Base-by-base conservation (phyloP, 2,888 invertebrate species). In the Rhagium mordax region DNA sequence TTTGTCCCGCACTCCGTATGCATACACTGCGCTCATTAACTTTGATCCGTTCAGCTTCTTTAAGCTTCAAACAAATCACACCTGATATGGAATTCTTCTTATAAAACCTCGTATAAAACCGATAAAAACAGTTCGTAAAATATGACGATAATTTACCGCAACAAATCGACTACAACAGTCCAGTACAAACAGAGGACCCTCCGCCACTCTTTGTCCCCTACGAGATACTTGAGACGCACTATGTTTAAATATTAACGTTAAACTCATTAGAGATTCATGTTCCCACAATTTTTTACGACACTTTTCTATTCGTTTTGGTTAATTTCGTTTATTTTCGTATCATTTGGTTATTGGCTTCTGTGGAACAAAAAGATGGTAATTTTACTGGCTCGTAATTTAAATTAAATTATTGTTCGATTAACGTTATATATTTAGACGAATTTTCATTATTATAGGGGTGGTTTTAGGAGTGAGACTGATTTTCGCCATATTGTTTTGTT, bases 221-320 rank as follows among this genome's bases (percentile, higher is more conserved):
- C 33, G 49, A 71, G 55, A 47, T 16, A 47, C 24, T 20, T 59
- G 69, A 6, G 18, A 33, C 15, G 48, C 65, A 71, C 18, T 21
- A 57, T 51, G 67, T 69, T 70, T 70, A 77, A 75, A 72, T 71
- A 71, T 24, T 64, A 41, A 16, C 18, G 41, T 60, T 66, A 64
- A 47, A 48, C 60, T 61, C 53, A 49, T 61, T 67, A 72, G 59
- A 61, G 71, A 74, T 74, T 74, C 73, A 73, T 72, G 79, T 79
- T 79, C 77, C 78, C 79, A 77, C 74, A 71, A 66, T 59, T 72
- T 79, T 76, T 78, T 78, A 60, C 66, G 66, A 79, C 78, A 81
- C 77, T 82, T 82, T 82, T 65, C 77, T 80, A 83, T 83, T 83
- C 81, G 82, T 80, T 79, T 78, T 82, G 83, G 81, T 75, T 77